These are phyloP conservation scores for Caenorhabditis imperialis DNA, from an alignment of 2,888 invertebrate genomes.

Conservation along the genomic window DNA sequence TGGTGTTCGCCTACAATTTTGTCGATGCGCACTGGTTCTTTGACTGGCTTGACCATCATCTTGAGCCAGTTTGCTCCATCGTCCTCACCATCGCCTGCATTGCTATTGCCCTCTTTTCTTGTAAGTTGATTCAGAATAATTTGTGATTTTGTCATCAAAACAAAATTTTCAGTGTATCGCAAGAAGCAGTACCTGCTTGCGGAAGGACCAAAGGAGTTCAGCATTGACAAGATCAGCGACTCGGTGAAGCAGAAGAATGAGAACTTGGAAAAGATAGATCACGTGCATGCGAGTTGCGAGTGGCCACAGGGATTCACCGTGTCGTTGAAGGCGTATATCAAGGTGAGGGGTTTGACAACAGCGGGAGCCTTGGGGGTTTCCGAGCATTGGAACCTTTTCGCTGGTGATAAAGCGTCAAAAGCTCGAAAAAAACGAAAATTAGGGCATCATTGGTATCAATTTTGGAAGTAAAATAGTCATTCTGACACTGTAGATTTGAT, in stretches of 20 bases:
- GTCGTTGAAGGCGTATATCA: slow-evolving; percentile 39
- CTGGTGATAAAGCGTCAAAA: too few species aligned
- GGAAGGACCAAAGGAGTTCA: slow-evolving; percentile 35
- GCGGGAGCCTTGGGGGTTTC: too few species aligned
- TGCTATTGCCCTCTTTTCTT: slow-evolving; percentile 25
- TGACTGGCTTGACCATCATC: slow-evolving; percentile 33
- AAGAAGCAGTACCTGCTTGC: slow-evolving; percentile 45
- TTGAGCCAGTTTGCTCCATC: slow-evolving; percentile 23
- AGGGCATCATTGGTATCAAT: too few species aligned
- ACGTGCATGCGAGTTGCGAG: slow-evolving; percentile 42
- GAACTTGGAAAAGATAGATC: slow-evolving; percentile 36
- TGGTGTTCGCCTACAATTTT: slow-evolving; percentile 3
- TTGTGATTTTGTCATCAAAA: too few species aligned
- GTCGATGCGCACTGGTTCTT: background rate
- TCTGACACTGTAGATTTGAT: too few species aligned
- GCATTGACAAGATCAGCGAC: slow-evolving; percentile 15
- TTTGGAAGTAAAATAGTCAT: too few species aligned
- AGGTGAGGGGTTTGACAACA: too few species aligned
- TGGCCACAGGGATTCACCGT: slow-evolving; percentile 48
- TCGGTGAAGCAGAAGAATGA: slow-evolving; percentile 12
- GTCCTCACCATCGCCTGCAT: slow-evolving; percentile 19
- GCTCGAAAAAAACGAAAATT: too few species aligned
- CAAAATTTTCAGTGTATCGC: slow-evolving; percentile 33
- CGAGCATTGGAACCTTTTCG: too few species aligned
- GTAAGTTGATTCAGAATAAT: slow-evolving; percentile 21